Evolutionary conservation across 64 coral and sea anemone genomes (phyloP), one percentile per base, ranked within the genome.

Genomic region (Pachyseris speciosa): DNA sequence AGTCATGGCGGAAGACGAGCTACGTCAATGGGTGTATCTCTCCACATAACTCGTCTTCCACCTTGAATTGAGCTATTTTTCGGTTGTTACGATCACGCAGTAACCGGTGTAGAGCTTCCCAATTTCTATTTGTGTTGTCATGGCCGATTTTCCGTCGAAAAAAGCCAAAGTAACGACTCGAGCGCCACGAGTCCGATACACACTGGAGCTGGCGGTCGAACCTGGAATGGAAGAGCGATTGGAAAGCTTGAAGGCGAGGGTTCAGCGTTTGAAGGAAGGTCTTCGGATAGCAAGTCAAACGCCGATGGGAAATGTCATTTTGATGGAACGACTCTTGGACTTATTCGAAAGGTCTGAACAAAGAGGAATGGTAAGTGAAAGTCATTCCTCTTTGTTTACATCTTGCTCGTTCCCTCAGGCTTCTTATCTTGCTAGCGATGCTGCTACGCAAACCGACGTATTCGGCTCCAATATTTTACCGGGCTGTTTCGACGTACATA

Each of bases 151-250:
- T n/a, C n/a, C n/a, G n/a, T n/a, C n/a, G 4, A 27, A 63, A 63
- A 4, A 63, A 63, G 58, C 22, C 58, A 26, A 63, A 63, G 25
- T 63, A 22, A 27, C 20, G 24, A 16, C 24, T 17, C 58, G 58
- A 26, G 58, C 58, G 1, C 24, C 58, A 24, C 58, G 58, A 63
- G 22, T 63, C 20, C 16, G 83, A 37, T 67, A 30, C 20, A 67
- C 83, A 36, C 37, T 69, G 44, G 26, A 86, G 36, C 41, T 86
- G 0, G 83, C 44, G 25, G 64, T 70, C 39, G 64, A 69, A n/a
- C 64, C 83, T 34, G 65, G 65, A 86, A 86, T 86, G 65, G 83
- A 86, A 70, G 37, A 85, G 22, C 67, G 68, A 22, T 68, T 87
- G 45, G 64, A 72, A n/a, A 30, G 30, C 5, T 15, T 87, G 15